Conservation (phyloP, 2,113 vertebrate species). For the Aplodontia rufa region DNA sequence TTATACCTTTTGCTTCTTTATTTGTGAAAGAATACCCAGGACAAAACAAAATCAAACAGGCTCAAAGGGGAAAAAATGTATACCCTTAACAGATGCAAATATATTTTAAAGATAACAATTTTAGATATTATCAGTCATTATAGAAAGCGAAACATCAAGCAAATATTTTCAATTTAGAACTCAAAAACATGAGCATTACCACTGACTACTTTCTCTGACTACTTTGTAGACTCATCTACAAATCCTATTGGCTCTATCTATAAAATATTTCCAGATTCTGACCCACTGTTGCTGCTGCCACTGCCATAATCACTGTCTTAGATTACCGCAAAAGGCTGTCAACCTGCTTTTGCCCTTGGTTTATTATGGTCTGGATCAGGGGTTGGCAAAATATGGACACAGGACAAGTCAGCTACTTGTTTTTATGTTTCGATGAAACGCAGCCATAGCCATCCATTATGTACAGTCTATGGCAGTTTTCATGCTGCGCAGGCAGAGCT, state of each 20-base stretch:
- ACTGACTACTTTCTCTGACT: neutral
- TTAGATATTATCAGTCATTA: neutral
- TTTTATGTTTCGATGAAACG: neutral
- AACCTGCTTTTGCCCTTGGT: neutral
- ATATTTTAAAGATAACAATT: constrained; percentile 3
- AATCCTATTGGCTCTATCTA: neutral
- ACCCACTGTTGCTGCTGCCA: neutral
- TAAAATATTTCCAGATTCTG: neutral
- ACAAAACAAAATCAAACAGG: neutral
- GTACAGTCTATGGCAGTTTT: neutral
- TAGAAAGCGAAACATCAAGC: neutral
- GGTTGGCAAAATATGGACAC: neutral
- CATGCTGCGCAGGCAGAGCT: neutral
- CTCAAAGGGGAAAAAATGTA: neutral
- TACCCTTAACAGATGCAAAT: neutral
- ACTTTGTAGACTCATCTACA: neutral
- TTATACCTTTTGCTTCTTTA: neutral
- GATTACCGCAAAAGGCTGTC: neutral
- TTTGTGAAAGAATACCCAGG: neutral
- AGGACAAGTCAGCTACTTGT: neutral
- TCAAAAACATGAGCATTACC: neutral
- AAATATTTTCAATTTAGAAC: neutral
- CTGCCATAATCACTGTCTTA: neutral
- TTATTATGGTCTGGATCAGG: neutral
- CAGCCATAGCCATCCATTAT: neutral